Evolutionary conservation across 2,797 vertebrate species (phyloP).

Genomic region (Triplophysa yarkandensis): DNA sequence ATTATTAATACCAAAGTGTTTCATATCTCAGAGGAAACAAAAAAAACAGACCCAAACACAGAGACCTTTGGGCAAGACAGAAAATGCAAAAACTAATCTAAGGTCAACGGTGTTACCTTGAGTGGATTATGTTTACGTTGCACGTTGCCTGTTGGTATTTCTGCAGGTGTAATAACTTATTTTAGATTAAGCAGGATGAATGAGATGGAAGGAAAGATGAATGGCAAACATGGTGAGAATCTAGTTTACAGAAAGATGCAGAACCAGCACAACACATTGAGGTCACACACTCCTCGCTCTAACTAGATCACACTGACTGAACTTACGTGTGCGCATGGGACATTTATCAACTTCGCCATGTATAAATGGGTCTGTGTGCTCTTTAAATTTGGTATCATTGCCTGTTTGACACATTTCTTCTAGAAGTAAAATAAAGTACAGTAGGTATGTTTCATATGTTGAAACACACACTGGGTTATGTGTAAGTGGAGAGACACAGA

Average conservation of each 20-base stretch:
- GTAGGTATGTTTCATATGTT: background rate
- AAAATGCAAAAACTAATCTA: conserved; percentile 9
- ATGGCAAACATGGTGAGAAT: conserved; percentile 36
- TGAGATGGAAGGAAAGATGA: conserved; percentile 26
- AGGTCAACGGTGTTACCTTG: background rate
- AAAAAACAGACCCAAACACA: conserved; percentile 11
- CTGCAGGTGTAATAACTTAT: conserved; percentile 23
- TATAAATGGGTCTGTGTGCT: conserved; percentile 23
- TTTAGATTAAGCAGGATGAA: conserved; percentile 26
- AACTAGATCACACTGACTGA: conserved; percentile 36
- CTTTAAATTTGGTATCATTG: conserved; percentile 23
- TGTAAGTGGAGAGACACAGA: conserved; percentile 23
- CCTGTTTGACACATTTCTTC: conserved; percentile 25
- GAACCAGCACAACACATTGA: conserved; percentile 40
- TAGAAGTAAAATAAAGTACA: too few species aligned
- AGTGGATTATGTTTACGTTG: conserved; percentile 5
- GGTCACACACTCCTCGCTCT: conserved; percentile 40
- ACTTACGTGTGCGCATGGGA: background rate
- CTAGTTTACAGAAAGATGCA: conserved; percentile 46
- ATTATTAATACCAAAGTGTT: background rate
- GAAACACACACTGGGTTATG: background rate
- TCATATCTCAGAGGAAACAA: conserved; percentile 12
- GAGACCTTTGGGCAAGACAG: background rate
- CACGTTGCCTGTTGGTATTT: conserved; percentile 3
- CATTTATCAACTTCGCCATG: conserved; percentile 29